Base-by-base conservation (phyloP, 2,113 vertebrate genomes). In the Nyctereutes procyonoides region DNA sequence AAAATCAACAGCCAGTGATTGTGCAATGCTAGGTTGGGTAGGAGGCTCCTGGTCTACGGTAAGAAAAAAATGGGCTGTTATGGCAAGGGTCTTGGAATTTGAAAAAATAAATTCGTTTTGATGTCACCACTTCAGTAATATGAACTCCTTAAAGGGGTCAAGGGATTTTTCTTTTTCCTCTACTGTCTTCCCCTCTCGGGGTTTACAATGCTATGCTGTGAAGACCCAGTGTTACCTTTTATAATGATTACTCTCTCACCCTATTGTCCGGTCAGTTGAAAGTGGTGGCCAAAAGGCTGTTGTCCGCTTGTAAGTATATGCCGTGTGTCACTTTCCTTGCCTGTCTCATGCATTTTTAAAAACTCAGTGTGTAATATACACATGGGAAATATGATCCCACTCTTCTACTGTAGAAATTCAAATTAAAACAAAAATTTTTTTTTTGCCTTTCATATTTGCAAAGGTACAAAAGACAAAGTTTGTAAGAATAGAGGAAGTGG, bases 391-490 rank as follows among this genome's bases (percentile, higher is more conserved):
- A 67, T 20, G 35, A 60, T 62, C 58, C 51, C 14, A 90, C 24
- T 38, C 22, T 71, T 71, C 26, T 67, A 71, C 48, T 24, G 55
- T 4, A 86, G 16, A 89, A 88, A n/a, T 38, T 73, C 13, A 69
- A 51, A 93, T 43, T 48, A 53, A 91, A 96, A 79, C 14, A 67
- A 94, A 93, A 84, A 14, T 26, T 55, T 30, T 62, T 28, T 63
- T 83, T 96, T 90, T 77, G 10, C 48, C 28, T 95, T 65, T 98
- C 58, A 76, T 51, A 95, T 56, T 56, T 56, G 17, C 48, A 88
- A 77, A 94, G 38, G 32, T 83, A 65, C 60, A 77, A 96, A 88
- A 51, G 65, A n/a, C n/a, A 79, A 8, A 67, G 55, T 60, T 93
- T 90, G 51, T 38, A 95, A 88, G 55, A 84, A 51, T 22, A 26